These are phyloP conservation scores for Magallana ariakensis DNA, from an alignment of 1,140 invertebrate genomes.

Conservation along the genomic window DNA sequence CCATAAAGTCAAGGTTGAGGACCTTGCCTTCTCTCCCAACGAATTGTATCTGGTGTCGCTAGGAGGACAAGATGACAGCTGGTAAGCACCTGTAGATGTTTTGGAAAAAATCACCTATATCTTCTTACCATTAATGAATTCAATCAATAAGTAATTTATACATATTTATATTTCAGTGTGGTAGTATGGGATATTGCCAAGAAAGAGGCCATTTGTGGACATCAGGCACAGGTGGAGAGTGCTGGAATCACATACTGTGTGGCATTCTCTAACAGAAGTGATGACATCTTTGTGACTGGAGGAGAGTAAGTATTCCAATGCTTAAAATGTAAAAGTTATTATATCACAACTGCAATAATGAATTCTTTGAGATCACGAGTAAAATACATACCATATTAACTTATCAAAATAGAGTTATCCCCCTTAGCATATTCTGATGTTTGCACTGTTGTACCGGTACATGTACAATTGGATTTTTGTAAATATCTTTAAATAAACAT, in stretches of 20 bases:
- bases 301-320: constrained; percentile 78
- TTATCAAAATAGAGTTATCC: no score
- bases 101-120: no score
- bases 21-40: constrained; percentile 89
- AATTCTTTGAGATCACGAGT: neutral
- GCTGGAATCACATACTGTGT: constrained; percentile 79
- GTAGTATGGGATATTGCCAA: constrained; percentile 79
- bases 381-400: neutral
- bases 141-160: no score
- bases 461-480: no score
- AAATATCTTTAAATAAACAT: no score
- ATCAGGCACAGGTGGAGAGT: constrained; percentile 78
- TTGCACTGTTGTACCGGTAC: no score
- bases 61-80: constrained; percentile 93
- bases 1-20: constrained; percentile 92
- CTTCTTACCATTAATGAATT: no score
- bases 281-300: constrained; percentile 79
- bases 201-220: constrained; percentile 79
- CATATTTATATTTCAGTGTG: constrained; percentile 71
- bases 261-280: constrained; percentile 73
- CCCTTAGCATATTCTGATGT: no score
- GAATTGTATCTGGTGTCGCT: constrained; percentile 90
- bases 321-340: neutral
- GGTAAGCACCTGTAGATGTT: constrained; percentile 79
- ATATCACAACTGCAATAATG: neutral